Conservation (phyloP, 2,113 vertebrate genomes). For the Recurvirostra avosetta region DNA sequence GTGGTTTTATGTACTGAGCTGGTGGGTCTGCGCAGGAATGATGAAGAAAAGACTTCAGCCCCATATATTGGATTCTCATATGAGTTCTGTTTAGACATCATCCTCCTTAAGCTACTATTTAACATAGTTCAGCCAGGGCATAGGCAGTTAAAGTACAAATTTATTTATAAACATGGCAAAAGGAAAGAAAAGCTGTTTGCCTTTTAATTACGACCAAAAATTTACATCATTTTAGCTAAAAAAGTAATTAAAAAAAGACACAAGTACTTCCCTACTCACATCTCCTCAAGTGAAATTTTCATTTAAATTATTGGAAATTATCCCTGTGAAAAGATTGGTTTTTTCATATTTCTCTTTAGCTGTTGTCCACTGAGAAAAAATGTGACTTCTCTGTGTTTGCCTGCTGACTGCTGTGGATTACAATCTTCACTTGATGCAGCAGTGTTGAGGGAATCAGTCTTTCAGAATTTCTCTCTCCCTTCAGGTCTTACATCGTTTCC, state of each 20-base stretch:
- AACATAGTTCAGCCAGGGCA: not conserved
- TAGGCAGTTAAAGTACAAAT: not conserved
- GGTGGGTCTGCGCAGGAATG: not conserved
- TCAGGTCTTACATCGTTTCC: not conserved
- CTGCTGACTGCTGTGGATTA: not conserved
- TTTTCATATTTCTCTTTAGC: not conserved
- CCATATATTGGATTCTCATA: not conserved
- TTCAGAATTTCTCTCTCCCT: not conserved
- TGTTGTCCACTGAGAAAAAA: not conserved
- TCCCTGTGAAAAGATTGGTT: not conserved
- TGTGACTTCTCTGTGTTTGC: not conserved
- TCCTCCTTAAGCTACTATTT: not conserved
- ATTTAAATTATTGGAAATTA: not conserved
- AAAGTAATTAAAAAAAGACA: not conserved
- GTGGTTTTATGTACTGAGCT: not conserved
- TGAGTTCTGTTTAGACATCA: not conserved
- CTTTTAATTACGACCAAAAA: not conserved
- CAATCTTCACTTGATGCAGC: not conserved
- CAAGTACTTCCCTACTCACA: not conserved
- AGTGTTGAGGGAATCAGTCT: not conserved
- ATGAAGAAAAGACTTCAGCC: not conserved
- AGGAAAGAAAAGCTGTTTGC: not conserved
- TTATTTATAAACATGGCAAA: not conserved
- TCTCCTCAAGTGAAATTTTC: not conserved
- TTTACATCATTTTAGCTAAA: not conserved